phyloP scores from a whole-genome alignment of 2,113 vertebrate species.

The Strigops habroptila region DNA sequence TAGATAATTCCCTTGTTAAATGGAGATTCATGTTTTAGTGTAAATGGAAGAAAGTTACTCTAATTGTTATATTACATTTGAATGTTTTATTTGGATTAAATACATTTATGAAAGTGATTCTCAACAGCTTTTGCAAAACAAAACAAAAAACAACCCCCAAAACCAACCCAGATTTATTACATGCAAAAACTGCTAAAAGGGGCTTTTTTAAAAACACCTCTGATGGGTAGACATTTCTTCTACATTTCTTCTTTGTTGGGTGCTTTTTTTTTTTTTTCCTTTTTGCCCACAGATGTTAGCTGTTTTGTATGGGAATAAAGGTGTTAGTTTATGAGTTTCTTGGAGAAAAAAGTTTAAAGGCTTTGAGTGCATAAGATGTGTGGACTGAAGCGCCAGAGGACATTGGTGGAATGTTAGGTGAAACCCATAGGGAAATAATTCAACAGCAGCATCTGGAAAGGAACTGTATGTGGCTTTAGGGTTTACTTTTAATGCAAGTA shows the following conservation, averaged over 20 bases:
- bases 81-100: constrained; percentile 36
- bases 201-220: constrained; percentile 4
- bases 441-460: constrained; percentile 75
- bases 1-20: constrained; percentile 29
- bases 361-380: constrained; percentile 55
- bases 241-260: constrained; percentile 34
- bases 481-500: constrained; percentile 70
- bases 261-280: rapidly evolving
- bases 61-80: not conserved
- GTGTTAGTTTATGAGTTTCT: constrained; percentile 75
- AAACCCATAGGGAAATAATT: constrained; percentile 68
- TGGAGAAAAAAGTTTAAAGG: constrained; percentile 67
- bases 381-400: constrained; percentile 64
- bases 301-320: constrained; percentile 73
- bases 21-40: not conserved
- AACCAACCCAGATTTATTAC: constrained; percentile 28
- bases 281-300: constrained; percentile 69
- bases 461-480: constrained; percentile 64
- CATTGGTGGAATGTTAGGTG: constrained; percentile 67
- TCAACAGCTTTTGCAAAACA: not conserved
- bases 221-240: not conserved
- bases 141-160: not conserved
- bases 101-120: constrained; percentile 21
- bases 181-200: constrained; percentile 37
- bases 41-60: constrained; percentile 7